A percentile compares a stretch with the other conserved stretches of the same genome.
phyloP scores from a whole-genome alignment of 2,113 vertebrate species.

The Salvator merianae region DNA sequence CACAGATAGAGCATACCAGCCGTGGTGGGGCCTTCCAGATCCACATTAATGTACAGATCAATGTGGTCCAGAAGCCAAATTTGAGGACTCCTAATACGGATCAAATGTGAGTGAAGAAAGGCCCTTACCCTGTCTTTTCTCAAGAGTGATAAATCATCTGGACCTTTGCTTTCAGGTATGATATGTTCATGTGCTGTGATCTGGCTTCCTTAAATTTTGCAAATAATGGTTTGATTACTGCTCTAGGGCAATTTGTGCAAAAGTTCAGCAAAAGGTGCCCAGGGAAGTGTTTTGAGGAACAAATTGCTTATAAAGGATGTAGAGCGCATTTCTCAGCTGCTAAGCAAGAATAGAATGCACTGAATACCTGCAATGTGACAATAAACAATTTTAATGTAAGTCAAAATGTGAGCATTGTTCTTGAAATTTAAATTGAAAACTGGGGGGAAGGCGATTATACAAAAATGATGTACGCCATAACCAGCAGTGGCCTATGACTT shows the following conservation, averaged over 20 bases:
- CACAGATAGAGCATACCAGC: too few relatives aligned
- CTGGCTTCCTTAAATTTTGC: background rate
- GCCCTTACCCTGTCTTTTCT: too few relatives aligned
- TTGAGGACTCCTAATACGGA: too few relatives aligned
- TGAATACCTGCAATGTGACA: constrained; percentile 66
- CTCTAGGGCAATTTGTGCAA: background rate
- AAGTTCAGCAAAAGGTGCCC: constrained; percentile 35
- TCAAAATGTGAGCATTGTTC: constrained; percentile 68
- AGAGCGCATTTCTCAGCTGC: constrained; percentile 41
- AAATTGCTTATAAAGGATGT: constrained; percentile 53
- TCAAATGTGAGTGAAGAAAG: too few relatives aligned
- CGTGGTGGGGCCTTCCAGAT: too few relatives aligned
- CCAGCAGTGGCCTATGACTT: too few relatives aligned
- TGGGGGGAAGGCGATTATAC: constrained; percentile 44
- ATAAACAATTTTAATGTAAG: constrained; percentile 73
- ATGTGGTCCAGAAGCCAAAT: too few relatives aligned
- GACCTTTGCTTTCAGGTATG: background rate
- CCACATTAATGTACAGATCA: too few relatives aligned
- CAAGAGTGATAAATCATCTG: too few relatives aligned
- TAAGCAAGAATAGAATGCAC: constrained; percentile 62
- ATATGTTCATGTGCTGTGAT: background rate
- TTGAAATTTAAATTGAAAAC: constrained; percentile 66
- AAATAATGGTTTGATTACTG: background rate
- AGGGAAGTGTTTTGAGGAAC: constrained; percentile 46
- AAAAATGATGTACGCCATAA: constrained; percentile 58